A percentile compares a stretch with the other conserved stretches of the same genome.
Conservation (phyloP, 53 echinoderm and acorn worm species). For the Actinopyga echinites region DNA sequence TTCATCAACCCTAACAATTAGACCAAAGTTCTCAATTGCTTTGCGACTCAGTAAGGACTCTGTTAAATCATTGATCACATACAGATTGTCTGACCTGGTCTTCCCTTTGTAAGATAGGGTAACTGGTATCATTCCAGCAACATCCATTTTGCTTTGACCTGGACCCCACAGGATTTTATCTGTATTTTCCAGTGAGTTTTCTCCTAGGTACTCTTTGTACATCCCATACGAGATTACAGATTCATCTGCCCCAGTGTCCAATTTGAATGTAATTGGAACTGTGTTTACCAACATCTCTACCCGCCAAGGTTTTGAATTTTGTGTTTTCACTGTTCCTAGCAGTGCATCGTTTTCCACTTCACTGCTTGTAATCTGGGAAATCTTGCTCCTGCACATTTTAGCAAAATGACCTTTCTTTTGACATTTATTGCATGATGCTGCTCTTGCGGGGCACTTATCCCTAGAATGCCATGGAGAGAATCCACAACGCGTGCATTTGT, state of each 20-base stretch:
- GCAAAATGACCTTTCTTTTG: neutral
- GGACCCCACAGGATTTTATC: conserved; percentile 39
- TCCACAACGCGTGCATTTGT: conserved; percentile 1
- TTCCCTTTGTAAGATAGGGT: conserved; percentile 31
- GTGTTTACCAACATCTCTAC: conserved; percentile 35
- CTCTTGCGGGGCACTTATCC: neutral
- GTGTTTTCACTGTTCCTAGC: neutral
- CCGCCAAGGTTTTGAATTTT: conserved; percentile 28
- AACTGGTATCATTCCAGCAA: conserved; percentile 29
- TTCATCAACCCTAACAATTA: conserved; percentile 18
- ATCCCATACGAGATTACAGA: conserved; percentile 38
- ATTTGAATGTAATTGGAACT: conserved; percentile 31
- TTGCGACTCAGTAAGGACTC: conserved; percentile 28
- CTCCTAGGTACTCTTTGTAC: neutral
- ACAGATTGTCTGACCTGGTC: conserved; percentile 25
- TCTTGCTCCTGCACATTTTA: neutral
- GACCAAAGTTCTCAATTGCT: conserved; percentile 36
- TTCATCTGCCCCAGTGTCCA: conserved; percentile 55
- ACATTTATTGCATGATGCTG: neutral
- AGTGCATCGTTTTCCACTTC: neutral
- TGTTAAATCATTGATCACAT: conserved; percentile 33
- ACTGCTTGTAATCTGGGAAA: neutral
- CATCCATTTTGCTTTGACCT: conserved; percentile 20
- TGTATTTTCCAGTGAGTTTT: neutral
- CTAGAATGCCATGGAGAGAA: neutral